Percentiles rank a stretch among this genome's conserved stretches.
Conservation (phyloP, 2,113 vertebrate species). For the Marcusenius ussheri region DNA sequence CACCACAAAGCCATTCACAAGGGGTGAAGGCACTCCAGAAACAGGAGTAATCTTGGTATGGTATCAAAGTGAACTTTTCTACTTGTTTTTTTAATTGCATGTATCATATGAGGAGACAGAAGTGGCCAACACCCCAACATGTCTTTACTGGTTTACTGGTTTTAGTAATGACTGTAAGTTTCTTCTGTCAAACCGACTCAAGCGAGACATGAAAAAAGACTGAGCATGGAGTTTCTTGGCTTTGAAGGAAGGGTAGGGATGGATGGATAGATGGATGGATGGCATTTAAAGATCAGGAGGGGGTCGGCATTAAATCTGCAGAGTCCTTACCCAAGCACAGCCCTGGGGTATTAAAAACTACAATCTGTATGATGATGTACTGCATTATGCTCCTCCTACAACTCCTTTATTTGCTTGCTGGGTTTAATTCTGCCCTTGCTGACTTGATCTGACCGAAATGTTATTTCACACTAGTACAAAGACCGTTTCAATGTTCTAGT, state of each 20-base stretch:
- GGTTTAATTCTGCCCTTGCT: background rate
- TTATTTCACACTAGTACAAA: constrained; percentile 7
- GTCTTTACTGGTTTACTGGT: background rate
- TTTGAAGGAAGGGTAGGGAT: background rate
- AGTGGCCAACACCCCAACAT: background rate
- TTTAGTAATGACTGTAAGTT: background rate
- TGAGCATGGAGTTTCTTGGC: background rate
- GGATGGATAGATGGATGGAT: background rate
- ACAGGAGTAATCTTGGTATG: background rate
- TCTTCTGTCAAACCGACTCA: background rate
- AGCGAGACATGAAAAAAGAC: background rate
- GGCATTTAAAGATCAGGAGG: background rate
- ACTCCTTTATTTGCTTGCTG: background rate
- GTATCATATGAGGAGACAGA: background rate
- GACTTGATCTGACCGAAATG: background rate
- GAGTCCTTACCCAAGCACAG: background rate
- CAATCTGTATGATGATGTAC: background rate
- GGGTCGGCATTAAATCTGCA: background rate
- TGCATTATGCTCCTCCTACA: background rate
- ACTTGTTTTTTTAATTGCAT: background rate
- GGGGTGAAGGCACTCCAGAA: background rate
- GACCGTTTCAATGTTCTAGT: background rate
- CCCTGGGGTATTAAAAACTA: background rate
- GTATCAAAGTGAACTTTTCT: background rate
- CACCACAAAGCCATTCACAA: background rate